These are phyloP conservation scores for Brachynemurus nebulosus DNA, from an alignment of 2,888 invertebrate genomes.

Conservation along the genomic window DNA sequence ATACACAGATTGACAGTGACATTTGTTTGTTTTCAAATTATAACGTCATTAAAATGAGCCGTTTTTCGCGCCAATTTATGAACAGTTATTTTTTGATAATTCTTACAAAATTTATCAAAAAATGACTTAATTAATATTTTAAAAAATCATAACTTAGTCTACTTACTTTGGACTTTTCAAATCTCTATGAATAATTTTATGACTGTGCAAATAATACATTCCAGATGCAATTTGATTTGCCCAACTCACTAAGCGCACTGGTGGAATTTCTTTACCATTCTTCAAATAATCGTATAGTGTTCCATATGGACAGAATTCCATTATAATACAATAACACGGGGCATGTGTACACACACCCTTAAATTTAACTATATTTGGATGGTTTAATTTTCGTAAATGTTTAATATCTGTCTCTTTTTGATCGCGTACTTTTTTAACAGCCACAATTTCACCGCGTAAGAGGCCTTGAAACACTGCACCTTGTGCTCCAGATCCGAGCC, in stretches of 20 bases:
- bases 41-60: too few relatives aligned
- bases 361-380: constrained; percentile 89
- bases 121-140: constrained; percentile 3
- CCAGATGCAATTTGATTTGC: constrained; percentile 90
- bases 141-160: not conserved
- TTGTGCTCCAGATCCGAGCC: constrained; percentile 91
- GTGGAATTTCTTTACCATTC: constrained; percentile 69
- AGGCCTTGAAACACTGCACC: constrained; percentile 88
- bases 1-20: too few relatives aligned
- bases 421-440: constrained; percentile 91
- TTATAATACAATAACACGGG: constrained; percentile 87
- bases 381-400: constrained; percentile 81
- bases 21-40: too few relatives aligned
- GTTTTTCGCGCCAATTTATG: too few relatives aligned
- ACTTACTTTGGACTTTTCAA: constrained; percentile 98
- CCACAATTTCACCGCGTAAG: constrained; percentile 70
- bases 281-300: constrained; percentile 83
- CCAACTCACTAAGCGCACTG: constrained; percentile 82
- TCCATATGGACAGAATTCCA: constrained; percentile 97
- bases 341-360: constrained; percentile 86
- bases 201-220: constrained; percentile 90
- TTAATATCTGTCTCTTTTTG: constrained; percentile 85
- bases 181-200: constrained; percentile 96
- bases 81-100: too few relatives aligned
- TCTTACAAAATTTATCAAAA: constrained; percentile 3